Percentiles rank a stretch among this genome's conserved stretches.
Evolutionary conservation across 2,113 vertebrate species (phyloP).

Genomic region (Odocoileus virginianus): DNA sequence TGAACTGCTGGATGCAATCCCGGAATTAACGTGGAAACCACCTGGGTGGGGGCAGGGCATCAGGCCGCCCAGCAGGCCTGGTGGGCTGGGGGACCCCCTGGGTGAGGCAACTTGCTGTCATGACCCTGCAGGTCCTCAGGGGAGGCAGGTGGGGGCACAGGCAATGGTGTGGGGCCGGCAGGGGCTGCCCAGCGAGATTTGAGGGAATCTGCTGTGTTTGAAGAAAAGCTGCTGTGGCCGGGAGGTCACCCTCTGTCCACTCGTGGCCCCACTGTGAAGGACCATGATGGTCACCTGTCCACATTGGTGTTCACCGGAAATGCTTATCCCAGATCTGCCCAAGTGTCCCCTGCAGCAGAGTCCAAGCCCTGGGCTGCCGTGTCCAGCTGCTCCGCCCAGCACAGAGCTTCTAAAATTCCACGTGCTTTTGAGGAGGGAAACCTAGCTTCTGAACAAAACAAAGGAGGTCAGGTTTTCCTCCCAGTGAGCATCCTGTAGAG

Average conservation of each 20-base stretch:
- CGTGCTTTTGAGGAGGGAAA: not conserved
- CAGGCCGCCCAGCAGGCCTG: fast-evolving
- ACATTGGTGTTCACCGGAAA: fast-evolving
- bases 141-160: not conserved
- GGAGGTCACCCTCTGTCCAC: too few relatives aligned
- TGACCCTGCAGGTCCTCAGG: fast-evolving
- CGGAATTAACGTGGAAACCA: fast-evolving
- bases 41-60: fast-evolving
- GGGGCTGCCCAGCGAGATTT: not conserved
- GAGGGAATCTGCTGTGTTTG: fast-evolving
- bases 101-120: not conserved
- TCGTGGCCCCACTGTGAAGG: fast-evolving
- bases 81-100: not conserved
- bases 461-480: not conserved
- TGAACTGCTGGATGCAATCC: fast-evolving
- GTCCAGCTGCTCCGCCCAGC: not conserved
- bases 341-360: fast-evolving
- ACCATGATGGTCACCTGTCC: fast-evolving
- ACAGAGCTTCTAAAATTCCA: not conserved
- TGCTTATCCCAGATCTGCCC: fast-evolving
- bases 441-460: not conserved
- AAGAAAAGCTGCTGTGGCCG: not conserved
- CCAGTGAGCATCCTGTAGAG: fast-evolving
- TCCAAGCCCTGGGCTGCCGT: not conserved
- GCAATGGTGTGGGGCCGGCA: fast-evolving